Evolutionary conservation across 2,888 invertebrate genomes (phyloP).

Genomic region (Lycocerus yunnanus): DNA sequence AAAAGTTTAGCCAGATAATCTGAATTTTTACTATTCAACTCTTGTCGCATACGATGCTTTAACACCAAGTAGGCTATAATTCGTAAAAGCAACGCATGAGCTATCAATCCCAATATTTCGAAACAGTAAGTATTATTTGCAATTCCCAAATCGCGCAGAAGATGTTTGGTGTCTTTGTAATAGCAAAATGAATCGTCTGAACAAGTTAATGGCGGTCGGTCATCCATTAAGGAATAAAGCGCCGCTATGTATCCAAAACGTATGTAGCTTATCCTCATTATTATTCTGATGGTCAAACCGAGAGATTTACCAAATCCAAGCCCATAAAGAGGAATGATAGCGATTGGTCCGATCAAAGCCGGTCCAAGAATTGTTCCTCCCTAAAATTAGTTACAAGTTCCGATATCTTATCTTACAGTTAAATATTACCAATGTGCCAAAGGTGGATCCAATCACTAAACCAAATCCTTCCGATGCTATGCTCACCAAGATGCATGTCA

Average conservation of each 20-base stretch:
- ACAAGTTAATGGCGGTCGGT: background rate
- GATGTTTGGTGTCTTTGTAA: background rate
- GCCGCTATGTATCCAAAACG: background rate
- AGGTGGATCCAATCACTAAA: conserved; percentile 67
- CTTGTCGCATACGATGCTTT: background rate
- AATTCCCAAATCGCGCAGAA: background rate
- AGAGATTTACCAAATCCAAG: conserved; percentile 59
- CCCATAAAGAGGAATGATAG: conserved; percentile 65
- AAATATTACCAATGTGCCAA: conserved; percentile 61
- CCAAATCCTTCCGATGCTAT: conserved; percentile 77
- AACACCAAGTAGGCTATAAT: background rate
- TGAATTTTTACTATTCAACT: background rate
- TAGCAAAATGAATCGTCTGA: background rate
- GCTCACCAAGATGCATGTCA: conserved; percentile 63
- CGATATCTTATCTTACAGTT: no score
- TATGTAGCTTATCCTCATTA: background rate
- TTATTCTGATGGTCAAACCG: background rate
- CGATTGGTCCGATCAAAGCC: conserved; percentile 60
- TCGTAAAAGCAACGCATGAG: background rate
- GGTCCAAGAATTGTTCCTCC: conserved; percentile 61
- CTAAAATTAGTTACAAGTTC: no score
- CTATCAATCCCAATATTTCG: background rate
- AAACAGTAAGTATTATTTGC: background rate
- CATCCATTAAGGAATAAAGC: background rate
- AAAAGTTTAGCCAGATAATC: background rate